Evolutionary conservation across 2,888 invertebrate species (phyloP).

Genomic region (Apodemia zela): DNA sequence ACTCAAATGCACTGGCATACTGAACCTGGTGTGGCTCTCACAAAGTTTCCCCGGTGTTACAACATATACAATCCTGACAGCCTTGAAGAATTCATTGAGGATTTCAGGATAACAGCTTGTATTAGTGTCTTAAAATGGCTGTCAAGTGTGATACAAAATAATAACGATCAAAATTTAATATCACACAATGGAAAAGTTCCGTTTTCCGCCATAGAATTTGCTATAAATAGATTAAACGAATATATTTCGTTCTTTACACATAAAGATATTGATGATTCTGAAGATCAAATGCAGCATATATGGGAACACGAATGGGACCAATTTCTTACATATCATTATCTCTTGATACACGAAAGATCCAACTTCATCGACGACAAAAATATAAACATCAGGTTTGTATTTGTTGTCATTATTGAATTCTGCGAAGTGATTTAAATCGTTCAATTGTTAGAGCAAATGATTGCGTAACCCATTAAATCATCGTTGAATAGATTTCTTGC

Average conservation of each 20-base stretch:
- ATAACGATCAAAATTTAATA: conserved; percentile 79
- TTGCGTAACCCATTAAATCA: conserved; percentile 16
- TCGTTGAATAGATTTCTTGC: background rate
- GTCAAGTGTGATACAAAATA: conserved; percentile 75
- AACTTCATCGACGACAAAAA: conserved; percentile 70
- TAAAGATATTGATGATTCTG: conserved; percentile 87
- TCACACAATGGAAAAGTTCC: conserved; percentile 85
- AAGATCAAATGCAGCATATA: conserved; percentile 80
- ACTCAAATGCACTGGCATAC: conserved; percentile 93
- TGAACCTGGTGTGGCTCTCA: conserved; percentile 88
- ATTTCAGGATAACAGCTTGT: conserved; percentile 94
- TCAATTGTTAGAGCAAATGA: conserved; percentile 7
- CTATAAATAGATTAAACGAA: conserved; percentile 88
- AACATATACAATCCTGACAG: conserved; percentile 91
- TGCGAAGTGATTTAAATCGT: conserved; percentile 1
- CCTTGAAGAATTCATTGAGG: conserved; percentile 90
- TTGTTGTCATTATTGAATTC: conserved; percentile 5
- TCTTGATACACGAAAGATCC: conserved; percentile 83
- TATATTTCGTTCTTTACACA: conserved; percentile 87
- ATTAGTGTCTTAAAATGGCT: conserved; percentile 91
- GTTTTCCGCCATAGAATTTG: conserved; percentile 88
- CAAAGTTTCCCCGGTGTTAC: conserved; percentile 93
- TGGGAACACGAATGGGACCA: conserved; percentile 96
- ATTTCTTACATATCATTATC: conserved; percentile 85
- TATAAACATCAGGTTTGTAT: conserved; percentile 52